Conservation (phyloP, 2,888 invertebrate genomes). For the Caenorhabditis sp. region DNA sequence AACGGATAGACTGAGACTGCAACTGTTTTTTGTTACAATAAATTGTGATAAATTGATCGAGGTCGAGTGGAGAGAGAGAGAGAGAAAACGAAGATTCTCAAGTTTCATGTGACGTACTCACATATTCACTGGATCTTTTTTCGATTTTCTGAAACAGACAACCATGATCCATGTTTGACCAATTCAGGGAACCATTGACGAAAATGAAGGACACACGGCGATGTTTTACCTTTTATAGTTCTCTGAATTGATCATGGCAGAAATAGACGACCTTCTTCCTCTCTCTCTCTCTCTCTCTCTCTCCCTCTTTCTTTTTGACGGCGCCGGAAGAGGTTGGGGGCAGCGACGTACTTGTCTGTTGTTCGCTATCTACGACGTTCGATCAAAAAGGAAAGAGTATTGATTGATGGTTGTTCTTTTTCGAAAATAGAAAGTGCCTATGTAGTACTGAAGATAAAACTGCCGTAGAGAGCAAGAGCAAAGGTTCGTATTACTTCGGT, state of each 20-base stretch:
- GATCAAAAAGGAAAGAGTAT: too few species aligned
- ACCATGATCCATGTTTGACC: too few species aligned
- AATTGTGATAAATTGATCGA: not conserved
- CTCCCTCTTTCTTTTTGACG: too few species aligned
- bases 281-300: too few species aligned
- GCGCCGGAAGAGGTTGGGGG: not conserved
- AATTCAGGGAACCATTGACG: too few species aligned
- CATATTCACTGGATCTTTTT: too few species aligned
- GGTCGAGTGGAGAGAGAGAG: not conserved
- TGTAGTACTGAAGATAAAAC: conserved; percentile 6
- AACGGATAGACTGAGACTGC: not conserved
- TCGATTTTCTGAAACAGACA: too few species aligned
- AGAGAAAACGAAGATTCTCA: too few species aligned
- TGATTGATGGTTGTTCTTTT: not conserved
- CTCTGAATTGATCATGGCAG: conserved; percentile 6
- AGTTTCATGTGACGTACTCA: too few species aligned
- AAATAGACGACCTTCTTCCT: conserved; percentile 31
- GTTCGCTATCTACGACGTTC: too few species aligned
- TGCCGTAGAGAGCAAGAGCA: conserved; percentile 29
- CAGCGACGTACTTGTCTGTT: too few species aligned
- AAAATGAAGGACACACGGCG: not conserved
- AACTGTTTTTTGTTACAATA: conserved; percentile 3
- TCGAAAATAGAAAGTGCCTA: not conserved
- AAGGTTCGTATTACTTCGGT: conserved; percentile 53
- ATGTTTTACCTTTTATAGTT: conserved; percentile 32